Base-by-base conservation (phyloP, 1,140 invertebrate genomes). In the Xylocopa sonorina region DNA sequence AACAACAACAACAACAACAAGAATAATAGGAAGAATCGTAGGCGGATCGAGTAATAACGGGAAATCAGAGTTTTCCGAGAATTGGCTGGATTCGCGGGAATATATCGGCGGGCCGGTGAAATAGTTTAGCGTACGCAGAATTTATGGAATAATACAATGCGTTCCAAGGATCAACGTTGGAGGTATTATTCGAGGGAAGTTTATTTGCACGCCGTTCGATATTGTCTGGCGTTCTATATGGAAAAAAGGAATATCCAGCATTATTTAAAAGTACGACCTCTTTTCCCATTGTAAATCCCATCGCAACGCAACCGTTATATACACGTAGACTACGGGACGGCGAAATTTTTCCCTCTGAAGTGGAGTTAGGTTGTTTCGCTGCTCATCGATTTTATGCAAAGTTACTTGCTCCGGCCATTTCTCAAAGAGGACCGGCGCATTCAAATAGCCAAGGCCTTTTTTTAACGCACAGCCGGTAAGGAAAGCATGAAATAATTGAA, bases 331-430 rank as follows among this genome's bases (percentile, higher is more conserved):
- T n/a, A 5, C 21, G n/a, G 63, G 14, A 57, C 51, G 32, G n/a
- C 32, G 43, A 77, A 77, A 77, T 69, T 77, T 58, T 50, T 38
- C 53, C n/a, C 6, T 55, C 32, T 34, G 16, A 43, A 32, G 27
- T 32, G 34, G 48, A 75, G 66, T 77, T 77, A 48, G 74, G 51
- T 69, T 77, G 74, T 77, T 77, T 67, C 74, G 27, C 41, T 46
- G 24, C 50, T 48, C 64, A 77, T 77, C 74, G 74, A 77, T 77
- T 77, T 58, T 77, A 77, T 77, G 74, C 64, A 69, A 77, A 77
- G 74, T 69, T 77, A 77, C 69, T 77, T 77, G 74, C 74, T 60
- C 58, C 51, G 66, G 51, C 64, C 69, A 68, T 69, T 77, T 77
- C 66, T 69, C 74, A 24, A 50, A 58, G 16, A 48, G 50, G 38